Evolutionary conservation across 2,113 vertebrate genomes (phyloP).

Genomic region (Nothoprocta pentlandii): DNA sequence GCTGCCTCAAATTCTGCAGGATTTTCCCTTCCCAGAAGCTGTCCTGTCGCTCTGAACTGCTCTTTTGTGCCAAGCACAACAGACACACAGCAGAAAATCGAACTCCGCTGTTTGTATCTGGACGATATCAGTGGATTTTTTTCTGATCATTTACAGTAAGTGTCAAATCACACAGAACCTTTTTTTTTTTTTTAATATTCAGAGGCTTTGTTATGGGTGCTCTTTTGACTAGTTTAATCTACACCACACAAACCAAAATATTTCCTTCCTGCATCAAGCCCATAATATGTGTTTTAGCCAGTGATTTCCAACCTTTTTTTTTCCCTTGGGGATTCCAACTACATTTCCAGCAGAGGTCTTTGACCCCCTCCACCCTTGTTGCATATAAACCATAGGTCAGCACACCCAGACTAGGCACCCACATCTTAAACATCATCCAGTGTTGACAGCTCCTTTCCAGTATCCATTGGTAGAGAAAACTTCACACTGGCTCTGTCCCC

Average conservation of each 20-base stretch:
- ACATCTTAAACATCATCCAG: neutral
- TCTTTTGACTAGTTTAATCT: neutral
- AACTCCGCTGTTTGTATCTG: neutral
- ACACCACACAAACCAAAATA: neutral
- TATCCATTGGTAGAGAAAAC: neutral
- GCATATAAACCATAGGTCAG: neutral
- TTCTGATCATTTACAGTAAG: neutral
- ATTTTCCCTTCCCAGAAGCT: neutral
- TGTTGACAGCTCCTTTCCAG: neutral
- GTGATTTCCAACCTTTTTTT: neutral
- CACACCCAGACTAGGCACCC: neutral
- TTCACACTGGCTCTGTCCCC: neutral
- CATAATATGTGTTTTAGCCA: neutral
- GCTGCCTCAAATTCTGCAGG: neutral
- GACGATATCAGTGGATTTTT: neutral
- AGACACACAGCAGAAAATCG: neutral
- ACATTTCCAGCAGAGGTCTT: neutral
- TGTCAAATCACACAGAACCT: neutral
- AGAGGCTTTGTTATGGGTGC: neutral
- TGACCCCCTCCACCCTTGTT: neutral
- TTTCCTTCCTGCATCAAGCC: neutral
- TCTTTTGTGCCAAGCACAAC: neutral
- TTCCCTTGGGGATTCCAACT: neutral
- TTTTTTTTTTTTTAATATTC: neutral
- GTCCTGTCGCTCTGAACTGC: neutral